These are phyloP conservation scores for Dinomys branickii DNA, from an alignment of 2,113 vertebrate species.

Conservation along the genomic window DNA sequence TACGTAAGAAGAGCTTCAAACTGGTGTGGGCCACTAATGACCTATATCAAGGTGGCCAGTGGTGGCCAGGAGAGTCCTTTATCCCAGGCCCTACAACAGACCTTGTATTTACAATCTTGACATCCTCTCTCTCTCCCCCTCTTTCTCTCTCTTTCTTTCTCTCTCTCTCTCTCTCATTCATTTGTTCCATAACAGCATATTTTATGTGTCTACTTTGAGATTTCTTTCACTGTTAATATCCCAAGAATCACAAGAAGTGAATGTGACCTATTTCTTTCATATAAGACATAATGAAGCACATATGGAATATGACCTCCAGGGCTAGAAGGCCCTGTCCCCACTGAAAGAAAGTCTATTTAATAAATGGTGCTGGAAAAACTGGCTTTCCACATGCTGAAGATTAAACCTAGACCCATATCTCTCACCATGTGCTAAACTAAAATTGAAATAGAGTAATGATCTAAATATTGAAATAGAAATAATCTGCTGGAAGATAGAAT, in stretches of 20 bases:
- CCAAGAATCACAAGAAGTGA: not conserved
- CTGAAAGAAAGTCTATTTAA: not conserved
- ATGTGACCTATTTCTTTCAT: not conserved
- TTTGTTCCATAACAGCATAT: not conserved
- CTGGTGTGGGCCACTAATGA: not conserved
- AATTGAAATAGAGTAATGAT: not conserved
- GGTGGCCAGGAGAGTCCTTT: not conserved
- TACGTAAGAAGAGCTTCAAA: not conserved
- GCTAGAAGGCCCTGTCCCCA: not conserved
- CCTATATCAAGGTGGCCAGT: not conserved
- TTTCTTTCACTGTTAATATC: conserved; percentile 42
- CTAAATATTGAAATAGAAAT: not conserved
- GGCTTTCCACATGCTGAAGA: not conserved
- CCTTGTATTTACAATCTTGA: not conserved
- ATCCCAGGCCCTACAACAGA: not conserved
- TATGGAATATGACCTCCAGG: not conserved
- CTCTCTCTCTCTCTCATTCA: not conserved
- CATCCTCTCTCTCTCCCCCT: not conserved
- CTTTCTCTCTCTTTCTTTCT: too few species aligned
- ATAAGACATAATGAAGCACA: not conserved
- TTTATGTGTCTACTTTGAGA: not conserved
- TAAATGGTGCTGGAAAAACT: not conserved
- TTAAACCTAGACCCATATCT: not conserved
- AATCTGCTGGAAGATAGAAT: not conserved
- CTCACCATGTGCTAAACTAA: not conserved